Conservation (phyloP, 1,140 invertebrate genomes). For the Drosophila miranda region DNA sequence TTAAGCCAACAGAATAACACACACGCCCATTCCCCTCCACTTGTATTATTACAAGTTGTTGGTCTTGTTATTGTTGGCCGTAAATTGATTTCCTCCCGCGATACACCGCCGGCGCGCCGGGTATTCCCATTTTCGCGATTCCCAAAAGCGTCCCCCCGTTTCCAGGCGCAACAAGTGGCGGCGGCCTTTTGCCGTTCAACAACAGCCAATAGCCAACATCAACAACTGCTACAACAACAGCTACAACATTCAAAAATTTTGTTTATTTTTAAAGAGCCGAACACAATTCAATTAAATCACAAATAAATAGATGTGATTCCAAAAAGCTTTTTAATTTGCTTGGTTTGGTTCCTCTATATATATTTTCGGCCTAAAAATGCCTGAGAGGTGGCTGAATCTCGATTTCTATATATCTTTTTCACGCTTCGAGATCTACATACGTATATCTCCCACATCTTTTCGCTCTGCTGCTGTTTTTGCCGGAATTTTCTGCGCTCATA, state of each 20-base stretch:
- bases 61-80: constrained; percentile 35
- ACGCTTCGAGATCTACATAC: too few species aligned
- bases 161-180: constrained; percentile 51
- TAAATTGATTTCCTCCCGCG: constrained; percentile 28
- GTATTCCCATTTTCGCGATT: constrained; percentile 10
- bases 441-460: not conserved
- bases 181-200: constrained; percentile 13
- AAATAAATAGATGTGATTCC: constrained; percentile 71
- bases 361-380: constrained; percentile 23
- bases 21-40: constrained; percentile 5
- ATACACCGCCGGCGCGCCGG: too few species aligned
- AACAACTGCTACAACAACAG: constrained; percentile 7
- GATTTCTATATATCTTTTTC: not conserved
- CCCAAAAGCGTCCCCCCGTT: not conserved
- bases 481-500: constrained; percentile 15
- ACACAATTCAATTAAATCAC: constrained; percentile 78
- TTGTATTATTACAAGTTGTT: constrained; percentile 47
- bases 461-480: not conserved
- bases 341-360: constrained; percentile 26
- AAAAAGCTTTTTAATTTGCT: constrained; percentile 66
- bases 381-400: not conserved
- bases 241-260: constrained; percentile 42
- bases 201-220: constrained; percentile 3
- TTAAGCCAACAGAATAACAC: constrained; percentile 34
- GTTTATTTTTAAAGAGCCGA: constrained; percentile 70